phyloP scores from a whole-genome alignment of 2,113 vertebrate genomes.

The Sapajus apella region DNA sequence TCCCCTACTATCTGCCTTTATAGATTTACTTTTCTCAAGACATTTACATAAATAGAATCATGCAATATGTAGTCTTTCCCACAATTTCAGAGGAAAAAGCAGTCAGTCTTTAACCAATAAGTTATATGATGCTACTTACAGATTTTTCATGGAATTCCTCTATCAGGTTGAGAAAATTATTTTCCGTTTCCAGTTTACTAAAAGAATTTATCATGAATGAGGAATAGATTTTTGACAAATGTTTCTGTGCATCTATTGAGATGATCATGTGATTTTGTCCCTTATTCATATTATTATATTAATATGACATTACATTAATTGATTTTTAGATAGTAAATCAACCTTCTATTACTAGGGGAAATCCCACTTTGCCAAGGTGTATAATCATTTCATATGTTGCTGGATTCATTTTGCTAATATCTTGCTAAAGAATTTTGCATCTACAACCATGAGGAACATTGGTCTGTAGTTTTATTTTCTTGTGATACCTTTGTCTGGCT shows the following conservation, averaged over 20 bases:
- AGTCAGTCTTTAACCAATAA: neutral
- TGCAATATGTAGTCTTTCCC: neutral
- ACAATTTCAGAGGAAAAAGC: neutral
- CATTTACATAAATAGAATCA: neutral
- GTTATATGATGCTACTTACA: neutral
- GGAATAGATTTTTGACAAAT: slow-evolving; percentile 23
- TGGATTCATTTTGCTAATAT: neutral
- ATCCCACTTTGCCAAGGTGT: neutral
- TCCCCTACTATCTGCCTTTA: neutral
- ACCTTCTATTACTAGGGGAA: neutral
- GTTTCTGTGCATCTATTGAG: neutral
- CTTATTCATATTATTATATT: neutral
- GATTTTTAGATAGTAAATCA: neutral
- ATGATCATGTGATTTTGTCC: neutral
- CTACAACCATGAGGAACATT: neutral
- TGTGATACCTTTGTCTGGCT: neutral
- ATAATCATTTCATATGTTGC: neutral
- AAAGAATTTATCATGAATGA: neutral
- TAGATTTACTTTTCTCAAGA: neutral
- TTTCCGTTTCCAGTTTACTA: neutral
- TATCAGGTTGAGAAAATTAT: neutral
- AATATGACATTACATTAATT: neutral
- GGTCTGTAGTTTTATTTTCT: neutral
- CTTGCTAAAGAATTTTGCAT: neutral
- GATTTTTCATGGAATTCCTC: neutral